Evolutionary conservation across 1,140 invertebrate genomes (phyloP).

Genomic region (Probaryconus sp.): DNA sequence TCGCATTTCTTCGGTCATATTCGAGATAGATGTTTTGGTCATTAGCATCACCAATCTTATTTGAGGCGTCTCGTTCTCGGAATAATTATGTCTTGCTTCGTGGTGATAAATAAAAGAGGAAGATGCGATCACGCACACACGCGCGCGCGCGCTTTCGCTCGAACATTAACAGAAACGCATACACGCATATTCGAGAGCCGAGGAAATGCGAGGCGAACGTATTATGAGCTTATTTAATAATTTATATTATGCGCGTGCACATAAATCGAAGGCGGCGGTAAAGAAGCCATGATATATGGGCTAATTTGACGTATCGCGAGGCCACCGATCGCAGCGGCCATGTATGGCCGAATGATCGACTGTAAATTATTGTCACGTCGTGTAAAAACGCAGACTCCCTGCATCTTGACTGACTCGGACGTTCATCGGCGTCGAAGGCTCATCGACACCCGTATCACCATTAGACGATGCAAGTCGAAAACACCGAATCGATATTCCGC

Average conservation of each 20-base stretch:
- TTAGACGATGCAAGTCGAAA: constrained; percentile 57
- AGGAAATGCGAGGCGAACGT: constrained; percentile 46
- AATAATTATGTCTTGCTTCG: constrained; percentile 59
- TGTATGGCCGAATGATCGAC: constrained; percentile 77
- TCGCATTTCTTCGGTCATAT: constrained; percentile 52
- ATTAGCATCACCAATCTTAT: constrained; percentile 61
- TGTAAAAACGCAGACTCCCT: constrained; percentile 69
- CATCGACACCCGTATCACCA: constrained; percentile 72
- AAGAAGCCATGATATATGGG: constrained; percentile 77
- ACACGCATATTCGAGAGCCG: not conserved
- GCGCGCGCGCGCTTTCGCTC: constrained; percentile 17
- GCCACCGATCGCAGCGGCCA: constrained; percentile 71
- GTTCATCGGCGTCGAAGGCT: constrained; percentile 68
- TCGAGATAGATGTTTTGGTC: constrained; percentile 52
- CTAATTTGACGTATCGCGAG: constrained; percentile 78
- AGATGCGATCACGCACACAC: constrained; percentile 40
- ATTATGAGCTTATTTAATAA: constrained; percentile 76
- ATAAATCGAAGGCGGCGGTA: constrained; percentile 74
- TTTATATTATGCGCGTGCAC: constrained; percentile 77
- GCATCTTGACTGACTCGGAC: constrained; percentile 67
- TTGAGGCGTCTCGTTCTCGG: constrained; percentile 53
- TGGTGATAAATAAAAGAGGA: constrained; percentile 60
- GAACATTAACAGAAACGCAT: no score
- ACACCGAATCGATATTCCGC: constrained; percentile 58
- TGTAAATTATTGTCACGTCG: constrained; percentile 77